A percentile compares a stretch with the other conserved stretches of the same genome.
Conservation (phyloP, 2,797 vertebrate genomes). For the Okamejei kenojei region DNA sequence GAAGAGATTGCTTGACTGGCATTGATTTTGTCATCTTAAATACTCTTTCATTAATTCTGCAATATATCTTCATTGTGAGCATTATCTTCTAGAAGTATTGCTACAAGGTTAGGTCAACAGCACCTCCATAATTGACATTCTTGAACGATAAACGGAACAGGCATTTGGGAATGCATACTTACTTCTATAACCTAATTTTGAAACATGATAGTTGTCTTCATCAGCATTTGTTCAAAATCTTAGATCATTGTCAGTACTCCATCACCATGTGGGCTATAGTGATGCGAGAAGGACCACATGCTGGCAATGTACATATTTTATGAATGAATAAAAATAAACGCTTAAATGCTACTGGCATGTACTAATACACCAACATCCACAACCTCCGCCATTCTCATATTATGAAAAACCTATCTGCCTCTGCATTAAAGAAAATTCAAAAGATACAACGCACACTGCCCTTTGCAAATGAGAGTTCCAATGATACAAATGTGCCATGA, state of each 20-base stretch:
- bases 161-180: background rate
- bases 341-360: background rate
- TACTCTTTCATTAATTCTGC: background rate
- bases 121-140: background rate
- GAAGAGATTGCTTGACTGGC: background rate
- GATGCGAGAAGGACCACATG: background rate
- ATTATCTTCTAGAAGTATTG: background rate
- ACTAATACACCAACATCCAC: too few species aligned
- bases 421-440: too few species aligned
- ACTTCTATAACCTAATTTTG: background rate
- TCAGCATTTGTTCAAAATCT: background rate
- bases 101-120: background rate
- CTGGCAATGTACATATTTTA: too few species aligned
- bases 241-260: too few species aligned
- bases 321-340: background rate
- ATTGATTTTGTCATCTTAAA: too few species aligned
- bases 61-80: background rate
- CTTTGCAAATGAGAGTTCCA: too few species aligned
- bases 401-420: too few species aligned
- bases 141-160: background rate
- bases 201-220: background rate
- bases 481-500: too few species aligned
- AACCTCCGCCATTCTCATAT: too few species aligned
- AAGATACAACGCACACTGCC: too few species aligned
- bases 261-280: background rate